Conservation (phyloP, 2,113 vertebrate genomes). For the Datnioides undecimradiatus region DNA sequence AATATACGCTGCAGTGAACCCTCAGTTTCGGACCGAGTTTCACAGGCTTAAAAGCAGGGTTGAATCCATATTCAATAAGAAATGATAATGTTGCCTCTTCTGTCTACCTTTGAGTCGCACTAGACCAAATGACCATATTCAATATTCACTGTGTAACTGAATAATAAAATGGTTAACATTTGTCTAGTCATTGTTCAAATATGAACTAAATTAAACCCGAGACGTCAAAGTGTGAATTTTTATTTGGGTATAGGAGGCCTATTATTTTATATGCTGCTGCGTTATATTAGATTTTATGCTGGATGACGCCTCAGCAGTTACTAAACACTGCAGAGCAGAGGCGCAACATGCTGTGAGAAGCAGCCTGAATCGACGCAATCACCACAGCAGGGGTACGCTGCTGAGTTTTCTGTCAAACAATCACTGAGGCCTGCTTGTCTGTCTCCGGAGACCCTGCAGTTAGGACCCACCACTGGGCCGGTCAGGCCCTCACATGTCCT, state of each 20-base stretch:
- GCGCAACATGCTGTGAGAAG: slow-evolving; percentile 57
- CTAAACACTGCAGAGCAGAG: slow-evolving; percentile 48
- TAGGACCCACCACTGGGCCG: slow-evolving; percentile 68
- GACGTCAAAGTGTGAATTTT: slow-evolving; percentile 9
- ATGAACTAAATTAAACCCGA: slow-evolving; percentile 22
- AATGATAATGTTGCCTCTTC: neutral
- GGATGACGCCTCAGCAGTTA: slow-evolving; percentile 55
- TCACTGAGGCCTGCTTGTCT: slow-evolving; percentile 37
- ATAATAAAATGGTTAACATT: slow-evolving; percentile 26
- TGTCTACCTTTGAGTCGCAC: neutral
- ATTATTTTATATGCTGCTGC: slow-evolving; percentile 46
- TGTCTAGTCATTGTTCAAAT: slow-evolving; percentile 28
- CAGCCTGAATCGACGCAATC: slow-evolving; percentile 45
- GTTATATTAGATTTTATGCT: slow-evolving; percentile 43
- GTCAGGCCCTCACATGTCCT: slow-evolving; percentile 76
- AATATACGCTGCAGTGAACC: slow-evolving; percentile 84
- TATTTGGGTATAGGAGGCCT: slow-evolving; percentile 6
- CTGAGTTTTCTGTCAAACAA: slow-evolving; percentile 52
- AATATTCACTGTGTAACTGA: slow-evolving; percentile 10
- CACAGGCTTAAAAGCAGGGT: slow-evolving; percentile 68
- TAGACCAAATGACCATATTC: slow-evolving; percentile 14
- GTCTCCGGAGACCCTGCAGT: slow-evolving; percentile 58
- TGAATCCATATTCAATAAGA: slow-evolving; percentile 57
- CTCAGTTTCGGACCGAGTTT: slow-evolving; percentile 83
- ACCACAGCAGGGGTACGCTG: slow-evolving; percentile 55